These are phyloP conservation scores for Nannobrachium achirus DNA, from an alignment of 2,113 vertebrate species.

Conservation along the genomic window DNA sequence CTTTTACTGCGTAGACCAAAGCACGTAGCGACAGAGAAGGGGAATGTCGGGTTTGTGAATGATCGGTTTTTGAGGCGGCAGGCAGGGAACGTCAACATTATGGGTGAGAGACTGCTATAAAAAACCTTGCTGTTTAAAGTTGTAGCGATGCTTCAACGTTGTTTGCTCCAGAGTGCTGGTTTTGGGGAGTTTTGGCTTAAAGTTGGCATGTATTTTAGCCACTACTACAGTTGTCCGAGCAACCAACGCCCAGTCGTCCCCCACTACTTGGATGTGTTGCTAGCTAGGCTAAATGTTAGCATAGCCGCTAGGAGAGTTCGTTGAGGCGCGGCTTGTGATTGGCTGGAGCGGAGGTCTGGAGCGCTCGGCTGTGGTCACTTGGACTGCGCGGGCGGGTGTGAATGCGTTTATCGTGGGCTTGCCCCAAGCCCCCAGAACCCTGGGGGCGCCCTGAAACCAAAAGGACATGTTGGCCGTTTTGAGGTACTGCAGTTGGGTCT, in stretches of 20 bases:
- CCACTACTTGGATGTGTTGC: constrained; percentile 56
- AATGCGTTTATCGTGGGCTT: no score
- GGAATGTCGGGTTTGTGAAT: constrained; percentile 80
- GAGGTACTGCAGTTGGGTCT: no score
- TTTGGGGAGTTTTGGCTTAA: background rate
- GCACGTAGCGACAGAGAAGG: constrained; percentile 57
- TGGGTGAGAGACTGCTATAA: constrained; percentile 74
- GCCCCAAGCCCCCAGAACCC: no score
- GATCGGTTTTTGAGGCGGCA: constrained; percentile 76
- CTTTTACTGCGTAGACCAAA: constrained; percentile 44
- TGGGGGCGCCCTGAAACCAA: no score
- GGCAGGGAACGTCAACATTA: constrained; percentile 76
- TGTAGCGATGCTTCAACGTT: background rate
- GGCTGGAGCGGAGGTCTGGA: no score
- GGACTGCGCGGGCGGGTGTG: no score
- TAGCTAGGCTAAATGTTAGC: constrained; percentile 50
- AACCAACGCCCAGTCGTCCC: constrained; percentile 78
- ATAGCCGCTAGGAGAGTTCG: constrained; percentile 37
- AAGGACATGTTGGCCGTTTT: no score
- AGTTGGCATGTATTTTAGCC: constrained; percentile 42
- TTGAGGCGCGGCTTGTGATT: no score
- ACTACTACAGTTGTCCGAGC: constrained; percentile 65
- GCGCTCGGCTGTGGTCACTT: no score
- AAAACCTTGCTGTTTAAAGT: background rate
- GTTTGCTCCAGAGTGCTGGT: background rate